Percentiles rank a stretch among this genome's conserved stretches.
phyloP scores from a whole-genome alignment of 2,113 vertebrate species.

The Calyptommatus sinebrachiatus region DNA sequence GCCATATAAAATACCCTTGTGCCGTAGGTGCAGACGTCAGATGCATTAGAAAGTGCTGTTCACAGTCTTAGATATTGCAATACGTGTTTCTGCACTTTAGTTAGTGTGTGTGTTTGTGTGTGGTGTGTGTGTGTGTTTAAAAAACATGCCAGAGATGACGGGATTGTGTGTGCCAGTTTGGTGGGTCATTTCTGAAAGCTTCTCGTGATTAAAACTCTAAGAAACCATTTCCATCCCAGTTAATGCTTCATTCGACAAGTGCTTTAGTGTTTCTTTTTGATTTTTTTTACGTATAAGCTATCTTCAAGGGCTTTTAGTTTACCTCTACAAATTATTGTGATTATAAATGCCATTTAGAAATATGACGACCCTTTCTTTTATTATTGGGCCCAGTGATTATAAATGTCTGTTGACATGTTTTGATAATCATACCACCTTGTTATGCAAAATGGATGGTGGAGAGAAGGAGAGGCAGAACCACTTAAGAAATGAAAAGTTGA shows the following conservation, averaged over 20 bases:
- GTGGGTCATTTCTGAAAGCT: not conserved
- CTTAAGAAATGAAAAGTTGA: constrained; percentile 21
- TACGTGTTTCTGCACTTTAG: not conserved
- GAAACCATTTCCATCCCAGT: not conserved
- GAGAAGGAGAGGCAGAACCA: constrained; percentile 26
- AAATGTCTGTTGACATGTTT: constrained; percentile 48
- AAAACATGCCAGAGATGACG: not conserved
- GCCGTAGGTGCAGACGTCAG: not conserved
- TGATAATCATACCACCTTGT: constrained; percentile 34
- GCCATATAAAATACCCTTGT: not conserved
- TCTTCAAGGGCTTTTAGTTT: constrained; percentile 26
- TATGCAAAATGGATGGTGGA: constrained; percentile 34
- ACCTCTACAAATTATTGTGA: constrained; percentile 16
- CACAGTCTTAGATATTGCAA: not conserved
- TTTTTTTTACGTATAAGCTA: constrained; percentile 26
- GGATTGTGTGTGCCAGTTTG: not conserved
- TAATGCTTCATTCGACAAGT: not conserved
- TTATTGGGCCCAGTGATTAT: constrained; percentile 16
- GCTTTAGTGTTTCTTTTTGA: not conserved
- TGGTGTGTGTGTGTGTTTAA: too few species aligned
- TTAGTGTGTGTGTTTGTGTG: not conserved
- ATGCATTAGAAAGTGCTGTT: not conserved
- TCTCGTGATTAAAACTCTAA: not conserved
- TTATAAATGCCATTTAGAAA: constrained; percentile 42
- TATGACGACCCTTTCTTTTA: constrained; percentile 30